phyloP scores from a whole-genome alignment of 2,797 vertebrate genomes.

The Enteromius treurensis region DNA sequence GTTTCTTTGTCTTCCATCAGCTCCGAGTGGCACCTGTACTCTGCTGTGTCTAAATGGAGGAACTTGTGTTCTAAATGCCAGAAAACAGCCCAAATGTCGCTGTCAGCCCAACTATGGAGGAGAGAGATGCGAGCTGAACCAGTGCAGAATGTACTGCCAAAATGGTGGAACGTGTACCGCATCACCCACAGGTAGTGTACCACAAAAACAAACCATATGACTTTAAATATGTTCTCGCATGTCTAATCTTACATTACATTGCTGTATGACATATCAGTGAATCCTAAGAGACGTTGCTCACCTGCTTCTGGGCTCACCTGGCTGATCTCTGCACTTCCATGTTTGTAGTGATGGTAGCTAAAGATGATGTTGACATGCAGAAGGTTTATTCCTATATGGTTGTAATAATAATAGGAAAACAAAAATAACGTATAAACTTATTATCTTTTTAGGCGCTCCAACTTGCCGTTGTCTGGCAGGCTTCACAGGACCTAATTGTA shows the following conservation, averaged over 20 bases:
- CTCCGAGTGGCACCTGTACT: conserved; percentile 81
- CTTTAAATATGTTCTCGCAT: background rate
- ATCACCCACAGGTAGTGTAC: conserved; percentile 85
- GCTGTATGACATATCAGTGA: background rate
- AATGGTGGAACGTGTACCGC: conserved; percentile 93
- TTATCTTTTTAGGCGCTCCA: conserved; percentile 81
- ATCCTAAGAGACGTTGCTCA: background rate
- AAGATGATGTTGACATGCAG: background rate
- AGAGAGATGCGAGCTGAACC: conserved; percentile 89
- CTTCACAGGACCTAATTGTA: conserved; percentile 90
- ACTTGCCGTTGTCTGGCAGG: conserved; percentile 92
- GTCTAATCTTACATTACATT: background rate
- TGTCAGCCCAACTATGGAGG: conserved; percentile 93
- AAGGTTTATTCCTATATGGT: too few species aligned
- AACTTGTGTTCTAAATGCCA: conserved; percentile 94
- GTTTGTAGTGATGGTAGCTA: background rate
- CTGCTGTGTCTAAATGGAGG: conserved; percentile 89
- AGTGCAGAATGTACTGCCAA: conserved; percentile 91
- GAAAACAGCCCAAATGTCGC: conserved; percentile 92
- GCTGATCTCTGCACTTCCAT: background rate
- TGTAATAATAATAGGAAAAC: background rate
- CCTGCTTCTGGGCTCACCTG: background rate
- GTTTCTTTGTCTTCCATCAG: background rate
- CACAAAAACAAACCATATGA: background rate
- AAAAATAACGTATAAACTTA: background rate